These are phyloP conservation scores for Brachyptera risi DNA, from an alignment of 2,888 invertebrate species.

Conservation along the genomic window DNA sequence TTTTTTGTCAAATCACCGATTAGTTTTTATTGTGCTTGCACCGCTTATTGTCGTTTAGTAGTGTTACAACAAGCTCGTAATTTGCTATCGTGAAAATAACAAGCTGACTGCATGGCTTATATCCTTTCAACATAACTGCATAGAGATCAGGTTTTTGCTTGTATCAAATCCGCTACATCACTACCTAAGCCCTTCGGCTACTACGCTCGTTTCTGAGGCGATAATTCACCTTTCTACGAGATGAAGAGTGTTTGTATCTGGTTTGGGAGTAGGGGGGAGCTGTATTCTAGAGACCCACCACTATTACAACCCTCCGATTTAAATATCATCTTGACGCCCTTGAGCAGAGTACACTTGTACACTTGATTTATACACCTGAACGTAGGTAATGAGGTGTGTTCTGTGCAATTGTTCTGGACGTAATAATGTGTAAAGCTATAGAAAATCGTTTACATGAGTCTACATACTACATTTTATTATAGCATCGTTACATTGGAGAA, in stretches of 20 bases:
- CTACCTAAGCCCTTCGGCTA: background rate
- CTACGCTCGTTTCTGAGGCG: background rate
- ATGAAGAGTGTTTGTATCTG: conserved; percentile 6
- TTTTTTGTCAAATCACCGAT: conserved; percentile 3
- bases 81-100: conserved; percentile 7
- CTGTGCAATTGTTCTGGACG: conserved; percentile 13
- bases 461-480: too few relatives aligned
- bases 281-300: background rate
- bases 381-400: background rate
- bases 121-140: background rate
- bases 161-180: conserved; percentile 10
- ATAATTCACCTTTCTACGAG: conserved; percentile 13
- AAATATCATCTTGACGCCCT: background rate
- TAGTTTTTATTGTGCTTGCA: conserved; percentile 13
- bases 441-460: background rate
- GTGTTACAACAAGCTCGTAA: conserved; percentile 7
- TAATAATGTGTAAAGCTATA: background rate
- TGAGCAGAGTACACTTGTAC: background rate
- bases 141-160: conserved; percentile 7
- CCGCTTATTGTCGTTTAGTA: background rate
- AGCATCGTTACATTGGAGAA: too few relatives aligned
- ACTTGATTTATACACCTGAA: background rate
- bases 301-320: background rate
- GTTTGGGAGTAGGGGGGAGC: background rate
- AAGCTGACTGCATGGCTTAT: background rate